These are phyloP conservation scores for Syngnathus scovelli DNA, from an alignment of 2,113 vertebrate species.

Conservation along the genomic window DNA sequence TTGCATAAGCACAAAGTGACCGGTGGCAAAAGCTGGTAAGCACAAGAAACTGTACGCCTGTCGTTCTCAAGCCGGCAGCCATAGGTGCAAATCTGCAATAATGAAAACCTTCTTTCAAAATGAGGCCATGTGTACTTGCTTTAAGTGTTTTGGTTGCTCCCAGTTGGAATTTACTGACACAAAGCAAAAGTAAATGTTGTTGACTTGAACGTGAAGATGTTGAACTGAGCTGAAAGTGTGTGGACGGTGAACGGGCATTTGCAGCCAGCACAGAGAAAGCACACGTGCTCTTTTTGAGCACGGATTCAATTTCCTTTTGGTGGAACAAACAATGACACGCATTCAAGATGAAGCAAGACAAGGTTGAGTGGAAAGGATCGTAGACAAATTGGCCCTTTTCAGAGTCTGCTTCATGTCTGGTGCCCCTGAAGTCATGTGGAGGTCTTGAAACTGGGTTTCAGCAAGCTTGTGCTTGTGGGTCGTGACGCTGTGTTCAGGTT, in stretches of 20 bases:
- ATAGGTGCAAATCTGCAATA: too few species aligned
- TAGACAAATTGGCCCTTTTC: conserved; percentile 32
- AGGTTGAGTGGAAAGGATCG: conserved; percentile 21
- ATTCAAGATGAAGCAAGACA: conserved; percentile 17
- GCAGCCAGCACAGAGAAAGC: conserved; percentile 5
- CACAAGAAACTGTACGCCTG: too few species aligned
- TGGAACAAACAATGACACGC: conserved; percentile 13
- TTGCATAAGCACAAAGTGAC: too few species aligned
- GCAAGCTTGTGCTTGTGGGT: conserved; percentile 8
- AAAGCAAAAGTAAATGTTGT: not conserved
- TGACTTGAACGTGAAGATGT: not conserved
- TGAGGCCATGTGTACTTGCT: not conserved
- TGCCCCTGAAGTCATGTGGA: conserved; percentile 43
- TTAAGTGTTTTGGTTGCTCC: not conserved
- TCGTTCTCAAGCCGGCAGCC: too few species aligned
- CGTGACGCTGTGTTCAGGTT: conserved; percentile 19
- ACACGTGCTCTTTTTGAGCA: conserved; percentile 22
- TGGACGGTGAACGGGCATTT: not conserved
- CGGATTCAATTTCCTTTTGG: conserved; percentile 37
- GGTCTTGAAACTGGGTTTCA: conserved; percentile 28
- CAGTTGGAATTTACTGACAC: not conserved
- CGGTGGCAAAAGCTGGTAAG: too few species aligned
- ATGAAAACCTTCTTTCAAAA: not conserved
- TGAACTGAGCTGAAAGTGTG: not conserved
- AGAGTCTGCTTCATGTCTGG: conserved; percentile 21